Evolutionary conservation across 2,797 vertebrate genomes (phyloP).

Genomic region (Crypturellus tataupa): DNA sequence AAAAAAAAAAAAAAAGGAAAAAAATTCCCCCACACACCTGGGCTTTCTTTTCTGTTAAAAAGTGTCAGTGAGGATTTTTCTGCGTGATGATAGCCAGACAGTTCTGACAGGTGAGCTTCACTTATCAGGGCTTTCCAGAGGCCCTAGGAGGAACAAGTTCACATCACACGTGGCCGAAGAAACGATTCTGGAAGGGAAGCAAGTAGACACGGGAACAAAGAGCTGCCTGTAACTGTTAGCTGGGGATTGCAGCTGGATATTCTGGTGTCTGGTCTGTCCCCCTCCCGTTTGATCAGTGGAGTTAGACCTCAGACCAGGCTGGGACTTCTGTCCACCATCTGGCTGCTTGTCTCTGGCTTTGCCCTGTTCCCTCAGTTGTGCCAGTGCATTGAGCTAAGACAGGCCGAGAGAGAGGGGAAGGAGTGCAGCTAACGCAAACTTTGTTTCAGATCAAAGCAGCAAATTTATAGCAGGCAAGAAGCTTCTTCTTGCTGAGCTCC

Average conservation of each 20-base stretch:
- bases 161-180: neutral
- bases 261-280: neutral
- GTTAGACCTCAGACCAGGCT: neutral
- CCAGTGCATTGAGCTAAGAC: neutral
- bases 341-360: neutral
- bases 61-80: neutral
- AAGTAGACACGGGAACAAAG: neutral
- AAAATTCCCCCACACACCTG: neutral
- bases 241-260: neutral
- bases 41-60: neutral
- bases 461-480: neutral
- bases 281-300: neutral
- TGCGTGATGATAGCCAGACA: neutral
- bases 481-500: neutral
- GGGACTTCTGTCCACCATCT: neutral
- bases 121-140: neutral
- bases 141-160: neutral
- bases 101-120: constrained; percentile 8
- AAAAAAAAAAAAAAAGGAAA: neutral
- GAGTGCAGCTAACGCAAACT: neutral
- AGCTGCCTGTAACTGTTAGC: neutral
- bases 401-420: neutral
- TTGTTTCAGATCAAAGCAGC: neutral
- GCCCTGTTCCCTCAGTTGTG: neutral
- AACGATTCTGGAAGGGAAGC: neutral